Evolutionary conservation across 2,888 invertebrate genomes (phyloP).

Genomic region (Dynastes maya): DNA sequence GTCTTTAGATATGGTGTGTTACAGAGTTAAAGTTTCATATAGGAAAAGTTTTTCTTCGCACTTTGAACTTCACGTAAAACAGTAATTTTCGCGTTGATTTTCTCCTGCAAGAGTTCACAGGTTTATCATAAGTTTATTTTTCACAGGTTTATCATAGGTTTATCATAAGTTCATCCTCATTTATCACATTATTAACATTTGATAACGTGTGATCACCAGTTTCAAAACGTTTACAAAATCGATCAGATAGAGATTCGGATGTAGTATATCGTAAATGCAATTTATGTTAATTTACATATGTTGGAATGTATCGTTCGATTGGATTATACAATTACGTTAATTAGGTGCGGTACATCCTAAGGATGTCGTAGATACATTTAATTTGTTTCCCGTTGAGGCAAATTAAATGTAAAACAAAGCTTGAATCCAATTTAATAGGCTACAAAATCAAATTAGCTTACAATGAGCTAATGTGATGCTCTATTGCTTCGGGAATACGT

Average conservation of each 20-base stretch:
- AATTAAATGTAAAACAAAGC: slow-evolving; percentile 6
- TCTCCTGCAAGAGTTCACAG: background rate
- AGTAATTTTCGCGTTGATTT: background rate
- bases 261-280: background rate
- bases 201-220: too few species aligned
- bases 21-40: slow-evolving; percentile 5
- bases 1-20: slow-evolving; percentile 59
- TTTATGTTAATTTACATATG: background rate
- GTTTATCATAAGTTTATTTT: background rate
- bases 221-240: background rate
- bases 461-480: background rate
- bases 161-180: background rate
- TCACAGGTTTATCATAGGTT: slow-evolving; percentile 4
- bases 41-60: background rate
- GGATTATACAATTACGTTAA: background rate
- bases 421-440: background rate
- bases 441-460: background rate
- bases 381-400: background rate
- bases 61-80: background rate
- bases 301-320: slow-evolving; percentile 12
- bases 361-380: background rate
- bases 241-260: background rate
- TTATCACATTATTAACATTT: too few species aligned
- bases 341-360: background rate
- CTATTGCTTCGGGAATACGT: background rate